Percentiles rank a stretch among this genome's conserved stretches.
These are phyloP conservation scores for Galaxea fascicularis DNA, from an alignment of 92 coral and sea anemone genomes.

Conservation along the genomic window DNA sequence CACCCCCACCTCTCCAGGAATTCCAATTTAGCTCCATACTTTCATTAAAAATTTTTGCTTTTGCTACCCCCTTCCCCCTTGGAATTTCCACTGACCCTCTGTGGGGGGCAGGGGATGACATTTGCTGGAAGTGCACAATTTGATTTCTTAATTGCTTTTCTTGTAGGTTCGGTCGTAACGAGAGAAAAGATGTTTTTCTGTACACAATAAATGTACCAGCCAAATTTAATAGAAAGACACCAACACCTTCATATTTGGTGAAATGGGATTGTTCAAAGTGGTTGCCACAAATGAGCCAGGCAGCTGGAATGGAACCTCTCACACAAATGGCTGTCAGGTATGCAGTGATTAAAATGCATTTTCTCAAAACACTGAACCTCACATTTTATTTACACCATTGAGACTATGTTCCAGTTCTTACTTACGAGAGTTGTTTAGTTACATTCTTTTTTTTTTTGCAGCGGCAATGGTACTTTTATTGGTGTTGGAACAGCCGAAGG, in stretches of 20 bases:
- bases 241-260: conserved; percentile 92
- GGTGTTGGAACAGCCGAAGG: conserved; percentile 98
- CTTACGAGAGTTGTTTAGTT: no score
- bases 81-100: no score
- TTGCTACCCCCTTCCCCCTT: no score
- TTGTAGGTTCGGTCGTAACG: conserved; percentile 83
- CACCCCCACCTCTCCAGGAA: no score
- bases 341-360: neutral
- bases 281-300: conserved; percentile 89
- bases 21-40: no score
- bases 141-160: no score
- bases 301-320: conserved; percentile 93
- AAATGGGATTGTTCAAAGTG: conserved; percentile 97
- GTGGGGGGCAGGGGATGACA: no score
- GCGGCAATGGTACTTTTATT: conserved; percentile 84
- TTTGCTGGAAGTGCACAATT: no score
- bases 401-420: no score
- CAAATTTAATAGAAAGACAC: conserved; percentile 88
- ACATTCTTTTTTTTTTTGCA: no score
- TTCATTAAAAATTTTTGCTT: no score
- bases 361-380: neutral
- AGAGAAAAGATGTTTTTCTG: conserved; percentile 74
- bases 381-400: no score
- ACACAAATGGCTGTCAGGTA: conserved; percentile 99
- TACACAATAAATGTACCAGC: conserved; percentile 96